A percentile compares a stretch with the other conserved stretches of the same genome.
These are phyloP conservation scores for Drosophila gunungcola DNA, from an alignment of 1,140 invertebrate genomes.

Conservation along the genomic window DNA sequence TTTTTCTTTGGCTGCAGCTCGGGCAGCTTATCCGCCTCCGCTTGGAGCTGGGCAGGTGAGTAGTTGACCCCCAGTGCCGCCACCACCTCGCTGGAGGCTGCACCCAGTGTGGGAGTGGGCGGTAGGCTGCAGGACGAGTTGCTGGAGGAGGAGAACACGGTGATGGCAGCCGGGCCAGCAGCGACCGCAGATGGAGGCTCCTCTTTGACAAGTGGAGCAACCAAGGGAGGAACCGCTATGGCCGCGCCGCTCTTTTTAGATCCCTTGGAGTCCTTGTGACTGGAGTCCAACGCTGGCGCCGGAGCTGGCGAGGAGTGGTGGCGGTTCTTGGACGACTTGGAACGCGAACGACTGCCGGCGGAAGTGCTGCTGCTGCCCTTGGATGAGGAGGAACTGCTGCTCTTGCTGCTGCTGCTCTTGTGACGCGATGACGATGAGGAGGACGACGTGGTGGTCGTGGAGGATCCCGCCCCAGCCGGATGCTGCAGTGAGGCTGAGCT, in stretches of 20 bases:
- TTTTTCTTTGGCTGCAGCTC: constrained; percentile 70
- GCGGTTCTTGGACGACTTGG: constrained; percentile 75
- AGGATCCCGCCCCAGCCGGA: constrained; percentile 13
- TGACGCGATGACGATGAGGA: constrained; percentile 75
- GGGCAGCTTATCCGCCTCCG: constrained; percentile 35
- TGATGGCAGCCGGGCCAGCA: constrained; percentile 42
- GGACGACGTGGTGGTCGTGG: constrained; percentile 28
- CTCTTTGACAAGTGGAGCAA: constrained; percentile 34
- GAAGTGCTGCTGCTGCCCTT: constrained; percentile 62
- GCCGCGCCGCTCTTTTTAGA: constrained; percentile 52
- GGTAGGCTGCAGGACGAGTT: constrained; percentile 80
- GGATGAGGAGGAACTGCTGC: constrained; percentile 71
- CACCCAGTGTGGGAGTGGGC: constrained; percentile 58
- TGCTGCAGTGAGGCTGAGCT: constrained; percentile 44
- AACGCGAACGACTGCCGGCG: constrained; percentile 69
- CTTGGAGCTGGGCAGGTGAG: constrained; percentile 51
- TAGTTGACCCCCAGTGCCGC: constrained; percentile 32
- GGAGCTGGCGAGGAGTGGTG: constrained; percentile 63
- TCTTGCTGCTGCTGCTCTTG: constrained; percentile 77
- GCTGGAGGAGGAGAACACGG: constrained; percentile 75
- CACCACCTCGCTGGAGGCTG: constrained; percentile 21
- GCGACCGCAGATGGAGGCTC: constrained; percentile 19
- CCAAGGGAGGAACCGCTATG: constrained; percentile 32
- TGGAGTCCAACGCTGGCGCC: constrained; percentile 31
- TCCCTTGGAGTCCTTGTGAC: constrained; percentile 53